Conservation (phyloP, 2,797 vertebrate species). For the Sarcoramphus papa region DNA sequence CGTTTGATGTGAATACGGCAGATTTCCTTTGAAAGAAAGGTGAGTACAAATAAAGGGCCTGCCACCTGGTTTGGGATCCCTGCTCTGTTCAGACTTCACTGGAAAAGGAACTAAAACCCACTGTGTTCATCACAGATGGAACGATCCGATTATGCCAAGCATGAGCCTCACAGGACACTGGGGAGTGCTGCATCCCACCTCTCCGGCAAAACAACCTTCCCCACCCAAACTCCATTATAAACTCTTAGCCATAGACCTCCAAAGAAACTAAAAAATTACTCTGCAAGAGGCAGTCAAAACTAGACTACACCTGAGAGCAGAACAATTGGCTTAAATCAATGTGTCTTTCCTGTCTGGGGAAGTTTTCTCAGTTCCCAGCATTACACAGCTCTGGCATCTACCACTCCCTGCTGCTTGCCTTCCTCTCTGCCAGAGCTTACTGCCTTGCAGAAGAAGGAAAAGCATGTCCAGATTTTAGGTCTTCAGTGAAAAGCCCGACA, state of each 20-base stretch:
- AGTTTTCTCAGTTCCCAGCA: not conserved
- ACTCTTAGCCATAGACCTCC: not conserved
- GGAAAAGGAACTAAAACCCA: not conserved
- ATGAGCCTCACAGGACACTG: not conserved
- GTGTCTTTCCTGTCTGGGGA: not conserved
- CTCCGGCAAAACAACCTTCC: not conserved
- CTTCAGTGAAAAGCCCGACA: not conserved
- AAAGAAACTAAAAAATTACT: not conserved
- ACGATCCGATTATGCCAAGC: not conserved
- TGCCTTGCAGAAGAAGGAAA: not conserved
- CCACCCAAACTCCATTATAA: not conserved
- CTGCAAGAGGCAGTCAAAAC: not conserved
- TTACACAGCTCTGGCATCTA: not conserved
- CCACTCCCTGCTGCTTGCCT: not conserved
- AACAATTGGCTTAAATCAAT: not conserved
- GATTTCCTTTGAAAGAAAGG: not conserved
- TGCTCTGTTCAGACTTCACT: not conserved
- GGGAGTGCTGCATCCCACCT: not conserved
- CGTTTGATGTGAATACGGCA: not conserved
- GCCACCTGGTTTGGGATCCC: not conserved
- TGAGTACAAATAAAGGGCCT: not conserved
- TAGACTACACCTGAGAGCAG: not conserved
- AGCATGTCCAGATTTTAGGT: not conserved
- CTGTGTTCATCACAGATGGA: accelerated
- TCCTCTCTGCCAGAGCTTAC: not conserved